Evolutionary conservation across 1,140 invertebrate species (phyloP).

Genomic region (Hyposmocoma kahamanoa): DNA sequence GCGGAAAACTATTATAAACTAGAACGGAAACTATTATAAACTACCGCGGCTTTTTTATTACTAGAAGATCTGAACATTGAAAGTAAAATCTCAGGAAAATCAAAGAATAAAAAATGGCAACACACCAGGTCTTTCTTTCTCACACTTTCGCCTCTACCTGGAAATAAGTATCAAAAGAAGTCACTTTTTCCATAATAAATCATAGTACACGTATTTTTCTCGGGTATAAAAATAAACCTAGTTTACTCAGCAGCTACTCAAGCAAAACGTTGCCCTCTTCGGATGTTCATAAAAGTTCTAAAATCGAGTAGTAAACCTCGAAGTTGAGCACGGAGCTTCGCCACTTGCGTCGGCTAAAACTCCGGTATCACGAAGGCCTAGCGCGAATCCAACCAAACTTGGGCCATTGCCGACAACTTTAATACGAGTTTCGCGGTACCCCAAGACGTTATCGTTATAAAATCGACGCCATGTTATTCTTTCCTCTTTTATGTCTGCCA

Average conservation of each 20-base stretch:
- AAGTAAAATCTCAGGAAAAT: no score
- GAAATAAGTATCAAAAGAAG: no score
- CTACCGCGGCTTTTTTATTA: no score
- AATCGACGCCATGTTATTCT: conserved; percentile 31
- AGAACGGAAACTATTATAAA: neutral
- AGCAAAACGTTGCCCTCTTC: conserved; percentile 21
- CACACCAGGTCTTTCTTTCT: no score
- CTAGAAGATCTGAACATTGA: no score
- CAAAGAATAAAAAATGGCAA: no score
- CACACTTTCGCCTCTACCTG: no score
- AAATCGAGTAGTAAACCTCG: conserved; percentile 39
- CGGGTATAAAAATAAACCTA: neutral
- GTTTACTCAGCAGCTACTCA: conserved; percentile 5
- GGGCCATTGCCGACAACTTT: conserved; percentile 31
- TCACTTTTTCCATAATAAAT: no score
- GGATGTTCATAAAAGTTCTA: conserved; percentile 39
- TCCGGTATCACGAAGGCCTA: conserved; percentile 34
- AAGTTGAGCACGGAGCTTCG: conserved; percentile 21
- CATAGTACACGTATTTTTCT: no score
- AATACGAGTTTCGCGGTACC: conserved; percentile 40
- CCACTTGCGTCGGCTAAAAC: conserved; percentile 22
- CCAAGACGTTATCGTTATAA: conserved; percentile 38
- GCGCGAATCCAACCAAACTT: conserved; percentile 27
- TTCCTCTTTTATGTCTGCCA: conserved; percentile 10
- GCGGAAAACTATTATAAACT: neutral